Evolutionary conservation across 1,140 invertebrate genomes (phyloP).

Genomic region (Lineus longissimus): DNA sequence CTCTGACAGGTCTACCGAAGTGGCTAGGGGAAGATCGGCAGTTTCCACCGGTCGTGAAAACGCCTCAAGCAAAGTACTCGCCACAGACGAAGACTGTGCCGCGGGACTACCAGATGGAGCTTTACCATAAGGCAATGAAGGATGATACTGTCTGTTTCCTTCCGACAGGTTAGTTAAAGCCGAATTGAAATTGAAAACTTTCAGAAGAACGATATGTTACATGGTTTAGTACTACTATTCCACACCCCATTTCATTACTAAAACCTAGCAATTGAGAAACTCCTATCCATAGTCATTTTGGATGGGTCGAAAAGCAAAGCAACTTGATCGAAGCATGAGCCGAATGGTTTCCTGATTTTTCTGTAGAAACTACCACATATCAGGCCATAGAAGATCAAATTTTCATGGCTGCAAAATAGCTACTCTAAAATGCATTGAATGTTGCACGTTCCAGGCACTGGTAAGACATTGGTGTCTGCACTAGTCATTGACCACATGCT

Average conservation of each 20-base stretch:
- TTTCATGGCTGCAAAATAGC: too few species aligned
- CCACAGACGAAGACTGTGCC: conserved; percentile 22
- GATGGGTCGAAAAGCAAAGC: too few species aligned
- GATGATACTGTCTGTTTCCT: conserved; percentile 40
- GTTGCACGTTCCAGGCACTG: conserved; percentile 35
- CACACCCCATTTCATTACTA: too few species aligned
- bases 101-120: conserved; percentile 40
- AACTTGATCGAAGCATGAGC: too few species aligned
- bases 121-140: conserved; percentile 33
- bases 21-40: background rate
- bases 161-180: conserved; percentile 39
- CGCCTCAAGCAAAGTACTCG: background rate
- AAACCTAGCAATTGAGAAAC: too few species aligned
- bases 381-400: too few species aligned
- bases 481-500: conserved; percentile 43
- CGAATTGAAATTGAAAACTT: background rate
- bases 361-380: too few species aligned
- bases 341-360: too few species aligned
- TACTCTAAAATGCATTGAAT: too few species aligned
- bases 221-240: too few species aligned
- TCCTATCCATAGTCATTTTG: too few species aligned
- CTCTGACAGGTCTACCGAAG: background rate
- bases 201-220: too few species aligned
- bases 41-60: background rate
- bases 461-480: conserved; percentile 44